phyloP scores from a whole-genome alignment of 2,888 invertebrate species.

The Hypomecis atomaria region DNA sequence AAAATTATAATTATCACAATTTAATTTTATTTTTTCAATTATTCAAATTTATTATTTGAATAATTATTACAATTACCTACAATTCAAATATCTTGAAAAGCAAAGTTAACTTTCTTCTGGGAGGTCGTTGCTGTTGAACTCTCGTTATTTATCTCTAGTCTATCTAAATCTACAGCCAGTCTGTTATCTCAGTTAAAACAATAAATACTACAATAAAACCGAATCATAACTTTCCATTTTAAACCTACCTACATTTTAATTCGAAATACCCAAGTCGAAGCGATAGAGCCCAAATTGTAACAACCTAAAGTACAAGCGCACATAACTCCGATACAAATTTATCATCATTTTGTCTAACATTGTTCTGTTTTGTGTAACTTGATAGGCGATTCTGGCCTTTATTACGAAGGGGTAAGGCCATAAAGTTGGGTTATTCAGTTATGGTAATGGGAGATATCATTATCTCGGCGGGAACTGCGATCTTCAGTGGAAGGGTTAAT shows the following conservation, averaged over 20 bases:
- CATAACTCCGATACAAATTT: constrained; percentile 40
- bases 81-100: no score
- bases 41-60: no score
- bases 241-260: constrained; percentile 16
- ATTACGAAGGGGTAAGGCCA: constrained; percentile 24
- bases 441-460: constrained; percentile 64
- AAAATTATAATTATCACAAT: no score
- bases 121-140: no score
- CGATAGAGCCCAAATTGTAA: constrained; percentile 27
- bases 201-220: constrained; percentile 16
- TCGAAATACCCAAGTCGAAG: constrained; percentile 16
- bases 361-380: constrained; percentile 28
- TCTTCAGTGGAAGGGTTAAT: constrained; percentile 55
- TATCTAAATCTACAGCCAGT: neutral
- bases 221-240: constrained; percentile 17
- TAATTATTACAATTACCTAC: no score
- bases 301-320: constrained; percentile 28
- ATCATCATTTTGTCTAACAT: constrained; percentile 33
- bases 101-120: no score
- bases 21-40: no score
- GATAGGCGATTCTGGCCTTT: constrained; percentile 24
- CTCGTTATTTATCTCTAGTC: no score
- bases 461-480: constrained; percentile 52
- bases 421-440: constrained; percentile 47
- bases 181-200: neutral